Evolutionary conservation across 2,797 vertebrate species (phyloP).

Genomic region (Champsocephalus esox): DNA sequence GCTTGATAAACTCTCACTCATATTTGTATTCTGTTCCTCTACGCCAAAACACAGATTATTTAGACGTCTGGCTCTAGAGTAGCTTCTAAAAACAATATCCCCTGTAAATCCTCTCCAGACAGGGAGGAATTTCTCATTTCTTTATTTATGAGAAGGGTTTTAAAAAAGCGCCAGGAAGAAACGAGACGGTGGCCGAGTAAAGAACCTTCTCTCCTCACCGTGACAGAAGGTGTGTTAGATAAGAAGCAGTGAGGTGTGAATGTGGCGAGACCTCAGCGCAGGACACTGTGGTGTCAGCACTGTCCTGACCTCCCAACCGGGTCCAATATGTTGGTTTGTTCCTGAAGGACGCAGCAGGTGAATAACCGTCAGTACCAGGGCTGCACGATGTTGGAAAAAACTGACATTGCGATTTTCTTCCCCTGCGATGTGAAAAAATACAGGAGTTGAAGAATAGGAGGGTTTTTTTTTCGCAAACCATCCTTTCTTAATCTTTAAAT

Average conservation of each 20-base stretch:
- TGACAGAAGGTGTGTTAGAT: background rate
- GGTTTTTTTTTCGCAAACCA: too few species aligned
- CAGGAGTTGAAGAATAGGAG: too few species aligned
- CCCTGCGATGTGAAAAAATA: too few species aligned
- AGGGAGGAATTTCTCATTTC: conserved; percentile 51
- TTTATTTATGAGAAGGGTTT: conserved; percentile 34
- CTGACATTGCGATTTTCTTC: too few species aligned
- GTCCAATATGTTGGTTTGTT: conserved; percentile 64
- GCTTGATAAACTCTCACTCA: background rate
- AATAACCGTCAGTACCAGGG: too few species aligned
- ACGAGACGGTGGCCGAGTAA: too few species aligned
- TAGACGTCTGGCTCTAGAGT: background rate
- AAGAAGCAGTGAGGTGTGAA: conserved; percentile 3
- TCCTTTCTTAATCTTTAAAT: too few species aligned
- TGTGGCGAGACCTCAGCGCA: conserved; percentile 8
- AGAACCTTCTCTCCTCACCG: background rate
- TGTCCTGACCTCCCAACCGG: conserved; percentile 55
- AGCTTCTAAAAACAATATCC: background rate
- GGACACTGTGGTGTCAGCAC: conserved; percentile 49
- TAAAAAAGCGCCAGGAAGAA: background rate
- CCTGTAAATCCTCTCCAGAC: conserved; percentile 36
- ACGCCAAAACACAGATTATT: background rate
- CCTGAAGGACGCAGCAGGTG: conserved; percentile 9
- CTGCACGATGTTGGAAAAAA: too few species aligned
- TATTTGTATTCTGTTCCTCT: background rate